Percentiles rank a stretch among this genome's conserved stretches.
phyloP scores from a whole-genome alignment of 2,888 invertebrate genomes.

The Thelaira solivaga region DNA sequence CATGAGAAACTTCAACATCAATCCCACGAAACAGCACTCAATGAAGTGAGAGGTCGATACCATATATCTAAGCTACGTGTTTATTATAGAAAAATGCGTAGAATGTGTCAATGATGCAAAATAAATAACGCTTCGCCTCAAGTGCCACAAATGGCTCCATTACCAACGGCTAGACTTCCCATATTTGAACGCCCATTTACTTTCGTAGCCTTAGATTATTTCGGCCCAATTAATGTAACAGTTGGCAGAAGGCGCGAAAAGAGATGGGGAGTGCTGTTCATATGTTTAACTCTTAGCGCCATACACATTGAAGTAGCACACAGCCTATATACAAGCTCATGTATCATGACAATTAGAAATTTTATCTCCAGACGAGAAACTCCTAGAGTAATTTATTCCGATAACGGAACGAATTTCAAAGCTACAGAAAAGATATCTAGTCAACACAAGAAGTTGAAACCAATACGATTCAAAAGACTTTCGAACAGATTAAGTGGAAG shows the following conservation, averaged over 20 bases:
- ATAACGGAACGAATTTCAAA: conserved; percentile 23
- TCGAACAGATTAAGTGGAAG: conserved; percentile 44
- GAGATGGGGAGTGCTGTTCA: conserved; percentile 52
- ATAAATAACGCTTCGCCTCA: conserved; percentile 35
- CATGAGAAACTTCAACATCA: conserved; percentile 59
- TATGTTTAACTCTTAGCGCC: conserved; percentile 52
- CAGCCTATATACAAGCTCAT: conserved; percentile 55
- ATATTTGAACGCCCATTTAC: conserved; percentile 42
- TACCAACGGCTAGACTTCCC: conserved; percentile 27
- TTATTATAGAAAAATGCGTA: conserved; percentile 41
- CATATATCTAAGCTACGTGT: conserved; percentile 27
- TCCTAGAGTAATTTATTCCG: conserved; percentile 49
- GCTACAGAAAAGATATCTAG: not conserved
- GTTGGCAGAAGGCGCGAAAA: conserved; percentile 52
- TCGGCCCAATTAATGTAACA: conserved; percentile 35
- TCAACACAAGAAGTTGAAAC: conserved; percentile 20
- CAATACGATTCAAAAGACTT: conserved; percentile 4
- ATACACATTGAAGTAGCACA: conserved; percentile 58
- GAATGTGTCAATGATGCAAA: conserved; percentile 55
- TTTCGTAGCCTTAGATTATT: not conserved
- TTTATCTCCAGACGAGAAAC: conserved; percentile 51
- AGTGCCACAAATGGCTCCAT: conserved; percentile 1
- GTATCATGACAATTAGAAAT: conserved; percentile 52
- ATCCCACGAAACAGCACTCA: conserved; percentile 51
- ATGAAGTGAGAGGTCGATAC: conserved; percentile 43